Conservation (phyloP, 2,888 invertebrate genomes). For the Chymomyza fuscimana region DNA sequence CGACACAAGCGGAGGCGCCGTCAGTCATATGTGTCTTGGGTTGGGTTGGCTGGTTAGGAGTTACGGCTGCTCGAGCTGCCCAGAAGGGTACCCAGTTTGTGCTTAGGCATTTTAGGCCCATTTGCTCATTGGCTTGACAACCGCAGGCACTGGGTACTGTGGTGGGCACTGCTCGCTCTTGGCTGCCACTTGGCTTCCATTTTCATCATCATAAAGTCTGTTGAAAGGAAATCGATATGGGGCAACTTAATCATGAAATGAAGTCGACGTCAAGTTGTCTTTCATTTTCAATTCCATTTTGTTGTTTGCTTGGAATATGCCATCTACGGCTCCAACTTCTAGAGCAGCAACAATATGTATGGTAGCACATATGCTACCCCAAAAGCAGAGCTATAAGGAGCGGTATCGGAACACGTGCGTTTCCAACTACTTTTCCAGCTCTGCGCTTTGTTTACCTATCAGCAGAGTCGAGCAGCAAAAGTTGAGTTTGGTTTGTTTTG, state of each 20-base stretch:
- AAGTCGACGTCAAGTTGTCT: slow-evolving; percentile 64
- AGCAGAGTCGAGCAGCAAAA: slow-evolving; percentile 39
- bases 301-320: slow-evolving; percentile 18
- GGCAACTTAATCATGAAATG: slow-evolving; percentile 67
- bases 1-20: slow-evolving; percentile 25
- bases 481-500: slow-evolving; percentile 33
- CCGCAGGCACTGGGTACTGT: slow-evolving; percentile 48
- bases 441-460: slow-evolving; percentile 55
- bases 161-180: slow-evolving; percentile 1
- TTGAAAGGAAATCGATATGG: slow-evolving; percentile 69
- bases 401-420: slow-evolving; percentile 32
- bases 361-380: not conserved
- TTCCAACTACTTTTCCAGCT: slow-evolving; percentile 50
- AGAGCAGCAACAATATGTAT: not conserved
- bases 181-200: slow-evolving; percentile 46
- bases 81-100: not conserved
- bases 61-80: not conserved
- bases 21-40: slow-evolving; percentile 24
- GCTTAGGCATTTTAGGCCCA: not conserved
- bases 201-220: slow-evolving; percentile 69
- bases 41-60: slow-evolving; percentile 9
- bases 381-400: not conserved
- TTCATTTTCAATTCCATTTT: slow-evolving; percentile 48
- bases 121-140: slow-evolving; percentile 43
- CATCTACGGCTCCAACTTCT: not conserved